Conservation (phyloP, 2,888 invertebrate genomes). For the Stenoptilia bipunctidactyla region DNA sequence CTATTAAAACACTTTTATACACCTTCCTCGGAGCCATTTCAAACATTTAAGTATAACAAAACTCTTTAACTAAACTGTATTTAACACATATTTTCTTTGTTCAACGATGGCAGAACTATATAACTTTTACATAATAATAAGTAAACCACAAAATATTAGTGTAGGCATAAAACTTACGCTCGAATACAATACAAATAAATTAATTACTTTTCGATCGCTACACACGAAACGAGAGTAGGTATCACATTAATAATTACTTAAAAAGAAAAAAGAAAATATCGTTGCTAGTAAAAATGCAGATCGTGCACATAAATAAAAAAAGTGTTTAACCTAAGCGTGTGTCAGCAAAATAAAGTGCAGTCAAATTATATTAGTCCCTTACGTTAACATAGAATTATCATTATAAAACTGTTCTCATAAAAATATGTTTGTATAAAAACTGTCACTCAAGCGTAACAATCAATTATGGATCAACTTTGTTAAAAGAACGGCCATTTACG, state of each 20-base stretch:
- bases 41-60: slow-evolving; percentile 58
- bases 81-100: slow-evolving; percentile 57
- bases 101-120: slow-evolving; percentile 65
- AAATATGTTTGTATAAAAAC: slow-evolving; percentile 70
- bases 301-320: slow-evolving; percentile 58
- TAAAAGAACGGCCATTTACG: neutral
- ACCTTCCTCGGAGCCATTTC: slow-evolving; percentile 24
- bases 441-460: slow-evolving; percentile 60
- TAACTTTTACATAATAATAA: slow-evolving; percentile 57
- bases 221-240: slow-evolving; percentile 27
- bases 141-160: slow-evolving; percentile 45
- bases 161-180: slow-evolving; percentile 39
- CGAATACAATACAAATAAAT: slow-evolving; percentile 33
- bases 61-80: slow-evolving; percentile 60
- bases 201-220: slow-evolving; percentile 24
- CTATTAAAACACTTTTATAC: slow-evolving; percentile 63
- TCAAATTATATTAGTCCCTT: slow-evolving; percentile 65
- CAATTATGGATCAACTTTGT: slow-evolving; percentile 26
- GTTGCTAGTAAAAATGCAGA: slow-evolving; percentile 65
- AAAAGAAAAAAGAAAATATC: slow-evolving; percentile 30
- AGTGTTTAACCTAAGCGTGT: slow-evolving; percentile 61
- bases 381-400: slow-evolving; percentile 65
- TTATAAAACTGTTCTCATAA: slow-evolving; percentile 48
- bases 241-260: slow-evolving; percentile 36
- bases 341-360: slow-evolving; percentile 70